A percentile compares a stretch with the other conserved stretches of the same genome.
Conservation (phyloP, 2,888 invertebrate species). For the Hirtodrosophila confusa region DNA sequence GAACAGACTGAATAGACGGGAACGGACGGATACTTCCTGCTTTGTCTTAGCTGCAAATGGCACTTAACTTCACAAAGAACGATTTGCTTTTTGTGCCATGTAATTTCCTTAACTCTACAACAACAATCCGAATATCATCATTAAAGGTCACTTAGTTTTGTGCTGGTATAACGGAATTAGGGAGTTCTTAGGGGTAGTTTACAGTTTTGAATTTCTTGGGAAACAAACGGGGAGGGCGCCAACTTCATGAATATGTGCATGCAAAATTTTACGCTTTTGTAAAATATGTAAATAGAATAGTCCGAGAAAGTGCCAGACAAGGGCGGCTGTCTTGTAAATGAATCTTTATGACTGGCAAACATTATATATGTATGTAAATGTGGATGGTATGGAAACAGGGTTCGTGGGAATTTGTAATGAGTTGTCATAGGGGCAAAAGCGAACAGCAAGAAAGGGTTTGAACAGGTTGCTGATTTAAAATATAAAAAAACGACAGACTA, state of each 20-base stretch:
- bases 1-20: no score
- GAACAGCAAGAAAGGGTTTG: conserved; percentile 9
- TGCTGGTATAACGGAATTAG: conserved; percentile 12
- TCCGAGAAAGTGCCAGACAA: conserved; percentile 38
- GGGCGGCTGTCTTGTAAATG: conserved; percentile 54
- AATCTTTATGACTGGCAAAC: conserved; percentile 51
- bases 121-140: conserved; percentile 52
- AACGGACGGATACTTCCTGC: conserved; percentile 23
- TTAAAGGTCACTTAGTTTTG: conserved; percentile 61
- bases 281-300: conserved; percentile 50
- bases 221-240: conserved; percentile 18
- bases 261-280: conserved; percentile 39
- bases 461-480: conserved; percentile 37
- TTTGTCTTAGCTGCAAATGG: conserved; percentile 15
- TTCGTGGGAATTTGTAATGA: conserved; percentile 63
- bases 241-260: conserved; percentile 4
- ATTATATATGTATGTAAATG: conserved; percentile 16
- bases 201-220: conserved; percentile 28
- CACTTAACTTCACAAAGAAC: conserved; percentile 22
- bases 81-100: conserved; percentile 32
- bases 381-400: conserved; percentile 7
- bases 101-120: conserved; percentile 48
- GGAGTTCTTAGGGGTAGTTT: conserved; percentile 50
- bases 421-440: conserved; percentile 15
- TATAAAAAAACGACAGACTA: neutral